Evolutionary conservation across 2,113 vertebrate genomes (phyloP).

Genomic region (Mirza zaza): DNA sequence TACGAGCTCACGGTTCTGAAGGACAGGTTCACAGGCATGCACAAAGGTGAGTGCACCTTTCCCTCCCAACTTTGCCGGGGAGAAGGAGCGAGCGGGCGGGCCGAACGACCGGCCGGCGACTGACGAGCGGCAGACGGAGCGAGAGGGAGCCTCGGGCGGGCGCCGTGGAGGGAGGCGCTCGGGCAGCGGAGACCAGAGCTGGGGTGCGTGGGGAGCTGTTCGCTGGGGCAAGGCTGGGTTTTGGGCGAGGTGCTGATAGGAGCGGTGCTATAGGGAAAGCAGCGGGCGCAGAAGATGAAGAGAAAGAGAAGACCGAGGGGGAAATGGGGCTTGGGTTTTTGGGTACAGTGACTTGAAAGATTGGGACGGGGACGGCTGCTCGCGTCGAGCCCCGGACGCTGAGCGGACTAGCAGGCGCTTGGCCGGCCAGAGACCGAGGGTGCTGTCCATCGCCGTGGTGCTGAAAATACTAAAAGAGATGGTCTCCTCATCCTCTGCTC

Average conservation of each 20-base stretch:
- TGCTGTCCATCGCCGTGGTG: constrained; percentile 85
- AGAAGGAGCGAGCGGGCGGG: constrained; percentile 75
- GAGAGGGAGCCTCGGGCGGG: constrained; percentile 59
- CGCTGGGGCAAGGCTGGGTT: constrained; percentile 67
- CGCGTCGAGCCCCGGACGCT: constrained; percentile 43
- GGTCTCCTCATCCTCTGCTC: constrained; percentile 28
- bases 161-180: constrained; percentile 64
- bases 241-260: constrained; percentile 44
- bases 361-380: constrained; percentile 56
- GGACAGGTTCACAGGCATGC: constrained; percentile 99
- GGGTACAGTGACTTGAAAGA: constrained; percentile 53
- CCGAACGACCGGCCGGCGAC: constrained; percentile 64
- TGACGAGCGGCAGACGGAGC: constrained; percentile 63
- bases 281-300: constrained; percentile 43
- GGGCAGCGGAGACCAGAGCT: constrained; percentile 62
- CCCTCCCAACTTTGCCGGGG: constrained; percentile 84
- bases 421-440: constrained; percentile 59
- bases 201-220: constrained; percentile 70
- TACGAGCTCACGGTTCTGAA: constrained; percentile 99
- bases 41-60: constrained; percentile 94
- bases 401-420: constrained; percentile 52
- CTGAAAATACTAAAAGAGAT: constrained; percentile 79
- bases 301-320: constrained; percentile 62
- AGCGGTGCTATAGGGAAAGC: constrained; percentile 35
- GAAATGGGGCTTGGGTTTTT: background rate